Evolutionary conservation across 1,140 invertebrate species (phyloP).

Genomic region (Drosophila subpulchrella): DNA sequence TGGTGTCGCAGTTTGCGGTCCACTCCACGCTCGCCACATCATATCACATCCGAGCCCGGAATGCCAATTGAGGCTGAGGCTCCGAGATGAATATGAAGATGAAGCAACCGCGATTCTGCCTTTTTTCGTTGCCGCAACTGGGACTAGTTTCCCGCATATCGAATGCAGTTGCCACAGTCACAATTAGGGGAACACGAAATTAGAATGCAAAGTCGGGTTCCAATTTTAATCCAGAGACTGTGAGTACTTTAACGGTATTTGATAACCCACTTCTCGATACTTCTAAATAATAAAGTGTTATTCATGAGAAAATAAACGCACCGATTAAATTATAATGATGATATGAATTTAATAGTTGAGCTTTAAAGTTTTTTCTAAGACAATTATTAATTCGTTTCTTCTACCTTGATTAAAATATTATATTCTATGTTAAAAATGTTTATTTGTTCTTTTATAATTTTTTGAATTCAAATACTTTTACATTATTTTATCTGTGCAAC

Average conservation of each 20-base stretch:
- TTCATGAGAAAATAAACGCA: too few relatives aligned
- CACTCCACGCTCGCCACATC: conserved; percentile 48
- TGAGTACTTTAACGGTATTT: background rate
- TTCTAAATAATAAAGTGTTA: too few relatives aligned
- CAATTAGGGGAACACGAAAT: conserved; percentile 69
- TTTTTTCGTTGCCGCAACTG: conserved; percentile 21
- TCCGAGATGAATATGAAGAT: conserved; percentile 68
- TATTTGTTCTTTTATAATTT: too few relatives aligned
- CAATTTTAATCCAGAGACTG: background rate
- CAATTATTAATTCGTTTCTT: too few relatives aligned
- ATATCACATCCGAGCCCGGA: conserved; percentile 56
- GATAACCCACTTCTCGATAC: background rate
- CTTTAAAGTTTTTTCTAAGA: too few relatives aligned
- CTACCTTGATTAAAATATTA: too few relatives aligned
- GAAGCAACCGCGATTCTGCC: conserved; percentile 41
- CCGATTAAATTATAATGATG: too few relatives aligned
- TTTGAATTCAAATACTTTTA: too few relatives aligned
- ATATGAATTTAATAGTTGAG: too few relatives aligned
- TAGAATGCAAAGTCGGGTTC: conserved; percentile 41
- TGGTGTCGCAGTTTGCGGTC: conserved; percentile 56
- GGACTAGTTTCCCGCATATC: conserved; percentile 56
- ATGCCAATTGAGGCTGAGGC: conserved; percentile 27
- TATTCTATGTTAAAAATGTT: too few relatives aligned
- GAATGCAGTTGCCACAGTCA: conserved; percentile 54
- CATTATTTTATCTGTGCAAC: too few relatives aligned